Conservation (phyloP, 2,113 vertebrate genomes). For the Tetraodon nigroviridis region DNA sequence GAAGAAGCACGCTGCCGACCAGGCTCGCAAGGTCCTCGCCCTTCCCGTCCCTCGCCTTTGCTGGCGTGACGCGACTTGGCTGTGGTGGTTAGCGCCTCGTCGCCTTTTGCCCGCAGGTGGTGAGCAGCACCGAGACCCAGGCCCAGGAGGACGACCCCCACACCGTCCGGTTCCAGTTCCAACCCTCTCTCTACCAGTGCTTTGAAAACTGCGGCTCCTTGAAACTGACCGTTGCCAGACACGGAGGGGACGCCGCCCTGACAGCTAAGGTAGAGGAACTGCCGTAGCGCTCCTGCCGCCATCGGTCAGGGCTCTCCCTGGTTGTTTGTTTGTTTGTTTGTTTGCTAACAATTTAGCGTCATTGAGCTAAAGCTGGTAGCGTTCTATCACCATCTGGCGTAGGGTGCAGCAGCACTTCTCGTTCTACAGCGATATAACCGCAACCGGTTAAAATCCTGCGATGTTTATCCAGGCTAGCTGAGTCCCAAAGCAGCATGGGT, state of each 20-base stretch:
- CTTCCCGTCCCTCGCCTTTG: neutral
- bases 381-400: too few relatives aligned
- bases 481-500: too few relatives aligned
- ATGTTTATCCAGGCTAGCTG: too few relatives aligned
- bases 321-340: too few relatives aligned
- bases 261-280: slow-evolving; percentile 67
- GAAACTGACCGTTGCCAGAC: slow-evolving; percentile 72
- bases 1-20: slow-evolving; percentile 69
- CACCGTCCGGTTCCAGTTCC: slow-evolving; percentile 73
- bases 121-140: slow-evolving; percentile 73
- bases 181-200: slow-evolving; percentile 79
- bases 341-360: too few relatives aligned
- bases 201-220: slow-evolving; percentile 84
- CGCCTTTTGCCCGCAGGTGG: slow-evolving; percentile 49
- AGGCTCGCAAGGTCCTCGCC: slow-evolving; percentile 62
- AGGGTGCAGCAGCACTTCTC: too few relatives aligned
- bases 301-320: slow-evolving; percentile 9
- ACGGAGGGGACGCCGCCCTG: slow-evolving; percentile 69
- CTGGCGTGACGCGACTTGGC: too few relatives aligned
- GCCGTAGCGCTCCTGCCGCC: slow-evolving; percentile 8
- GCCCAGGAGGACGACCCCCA: slow-evolving; percentile 74
- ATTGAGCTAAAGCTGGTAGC: too few relatives aligned
- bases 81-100: neutral
- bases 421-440: too few relatives aligned
- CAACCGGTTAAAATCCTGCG: too few relatives aligned